Evolutionary conservation across 2,113 vertebrate species (phyloP).

Genomic region (Ceyx margarethae): DNA sequence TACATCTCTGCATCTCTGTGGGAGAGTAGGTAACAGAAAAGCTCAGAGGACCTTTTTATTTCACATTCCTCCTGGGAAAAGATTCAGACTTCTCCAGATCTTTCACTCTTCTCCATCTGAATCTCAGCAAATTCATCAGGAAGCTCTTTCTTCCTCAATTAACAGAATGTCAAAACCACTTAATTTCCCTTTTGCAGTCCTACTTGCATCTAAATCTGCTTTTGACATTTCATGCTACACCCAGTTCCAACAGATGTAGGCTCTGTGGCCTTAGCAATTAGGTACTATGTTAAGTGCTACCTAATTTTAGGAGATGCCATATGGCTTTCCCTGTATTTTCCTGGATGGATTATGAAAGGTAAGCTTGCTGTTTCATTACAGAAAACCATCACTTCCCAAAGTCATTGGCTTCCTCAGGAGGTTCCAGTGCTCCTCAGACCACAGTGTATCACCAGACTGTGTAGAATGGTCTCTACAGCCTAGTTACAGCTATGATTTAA

Average conservation of each 20-base stretch:
- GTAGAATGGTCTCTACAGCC: neutral
- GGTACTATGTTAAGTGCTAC: slow-evolving; percentile 28
- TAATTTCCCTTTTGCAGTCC: slow-evolving; percentile 12
- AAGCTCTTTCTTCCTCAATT: neutral
- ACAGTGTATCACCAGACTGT: neutral
- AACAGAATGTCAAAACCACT: neutral
- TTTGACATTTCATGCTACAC: slow-evolving; percentile 53
- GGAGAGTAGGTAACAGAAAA: neutral
- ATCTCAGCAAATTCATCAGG: neutral
- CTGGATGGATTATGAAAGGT: neutral
- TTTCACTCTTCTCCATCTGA: neutral
- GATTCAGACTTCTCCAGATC: neutral
- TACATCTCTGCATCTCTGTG: neutral
- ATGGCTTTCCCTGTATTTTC: slow-evolving; percentile 36
- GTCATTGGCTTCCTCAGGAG: neutral
- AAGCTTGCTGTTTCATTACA: neutral
- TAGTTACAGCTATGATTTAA: neutral
- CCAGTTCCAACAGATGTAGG: slow-evolving; percentile 37
- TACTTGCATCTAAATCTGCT: slow-evolving; percentile 46
- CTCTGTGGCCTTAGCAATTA: slow-evolving; percentile 33
- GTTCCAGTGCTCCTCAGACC: neutral
- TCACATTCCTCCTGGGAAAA: neutral
- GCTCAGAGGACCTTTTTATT: neutral
- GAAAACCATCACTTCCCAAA: neutral
- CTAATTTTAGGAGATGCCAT: slow-evolving; percentile 59